Evolutionary conservation across 2,797 vertebrate species (phyloP).

Genomic region (Botia almorhae): DNA sequence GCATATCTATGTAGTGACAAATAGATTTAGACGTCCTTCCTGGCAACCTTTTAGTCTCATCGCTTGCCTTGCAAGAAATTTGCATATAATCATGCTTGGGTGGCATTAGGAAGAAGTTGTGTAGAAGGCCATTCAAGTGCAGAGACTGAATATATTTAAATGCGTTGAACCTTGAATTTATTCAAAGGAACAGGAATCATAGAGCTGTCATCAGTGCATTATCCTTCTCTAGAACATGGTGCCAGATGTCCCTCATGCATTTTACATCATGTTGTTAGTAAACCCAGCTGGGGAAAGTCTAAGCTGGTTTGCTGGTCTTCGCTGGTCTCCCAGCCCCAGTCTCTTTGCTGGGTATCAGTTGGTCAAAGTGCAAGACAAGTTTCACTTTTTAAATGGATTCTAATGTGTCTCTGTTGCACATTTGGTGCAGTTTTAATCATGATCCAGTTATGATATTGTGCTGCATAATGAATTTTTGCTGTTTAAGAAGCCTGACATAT

Average conservation of each 20-base stretch:
- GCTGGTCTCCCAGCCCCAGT: background rate
- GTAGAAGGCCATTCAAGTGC: slow-evolving; percentile 64
- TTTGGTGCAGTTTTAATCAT: background rate
- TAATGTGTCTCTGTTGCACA: background rate
- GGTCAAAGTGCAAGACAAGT: no score
- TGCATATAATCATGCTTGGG: slow-evolving; percentile 62
- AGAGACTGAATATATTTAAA: slow-evolving; percentile 69
- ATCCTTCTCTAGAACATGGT: slow-evolving; percentile 2
- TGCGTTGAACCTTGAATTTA: slow-evolving; percentile 55
- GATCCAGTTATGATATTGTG: background rate
- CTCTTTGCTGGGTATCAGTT: background rate
- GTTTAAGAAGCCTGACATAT: no score
- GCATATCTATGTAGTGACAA: slow-evolving; percentile 19
- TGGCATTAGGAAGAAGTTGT: slow-evolving; percentile 47
- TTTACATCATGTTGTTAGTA: slow-evolving; percentile 26
- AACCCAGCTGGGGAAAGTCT: background rate
- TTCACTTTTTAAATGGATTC: no score
- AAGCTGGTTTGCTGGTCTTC: background rate
- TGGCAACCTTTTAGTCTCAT: slow-evolving; percentile 55
- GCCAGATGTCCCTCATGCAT: slow-evolving; percentile 31
- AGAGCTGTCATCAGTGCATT: slow-evolving; percentile 52
- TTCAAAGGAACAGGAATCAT: slow-evolving; percentile 35
- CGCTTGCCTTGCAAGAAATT: slow-evolving; percentile 63
- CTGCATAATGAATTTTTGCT: background rate
- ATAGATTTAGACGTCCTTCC: slow-evolving; percentile 53